A percentile compares a stretch with the other conserved stretches of the same genome.
These are phyloP conservation scores for Aplysia californica DNA, from an alignment of 1,140 invertebrate genomes.

Conservation along the genomic window DNA sequence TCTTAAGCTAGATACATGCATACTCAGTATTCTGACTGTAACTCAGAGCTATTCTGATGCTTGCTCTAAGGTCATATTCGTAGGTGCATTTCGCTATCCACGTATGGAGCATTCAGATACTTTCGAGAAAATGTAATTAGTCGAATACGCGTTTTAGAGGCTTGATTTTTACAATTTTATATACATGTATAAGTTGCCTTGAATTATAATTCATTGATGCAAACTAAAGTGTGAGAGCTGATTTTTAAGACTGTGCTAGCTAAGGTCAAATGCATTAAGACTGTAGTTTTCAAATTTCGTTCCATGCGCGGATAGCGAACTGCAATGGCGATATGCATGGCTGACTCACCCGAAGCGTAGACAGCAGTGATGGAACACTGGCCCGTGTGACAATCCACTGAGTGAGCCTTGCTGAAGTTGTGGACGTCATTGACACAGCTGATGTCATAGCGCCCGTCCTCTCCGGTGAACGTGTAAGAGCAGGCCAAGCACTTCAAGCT, in stretches of 20 bases:
- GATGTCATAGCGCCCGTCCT: background rate
- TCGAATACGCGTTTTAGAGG: background rate
- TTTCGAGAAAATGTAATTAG: background rate
- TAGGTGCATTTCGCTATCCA: too few species aligned
- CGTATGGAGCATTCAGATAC: too few species aligned
- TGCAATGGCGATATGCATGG: too few species aligned
- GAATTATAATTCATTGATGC: background rate
- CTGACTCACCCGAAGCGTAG: background rate
- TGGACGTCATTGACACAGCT: background rate
- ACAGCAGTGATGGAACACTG: background rate
- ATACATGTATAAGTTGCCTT: background rate
- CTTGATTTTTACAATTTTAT: background rate
- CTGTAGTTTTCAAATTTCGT: background rate
- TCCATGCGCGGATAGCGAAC: too few species aligned
- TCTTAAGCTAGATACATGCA: too few species aligned
- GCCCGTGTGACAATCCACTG: background rate
- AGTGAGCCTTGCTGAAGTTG: background rate
- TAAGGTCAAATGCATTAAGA: background rate
- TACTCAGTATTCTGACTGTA: too few species aligned
- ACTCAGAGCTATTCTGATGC: too few species aligned
- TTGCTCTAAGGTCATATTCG: too few species aligned
- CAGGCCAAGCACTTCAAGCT: slow-evolving; percentile 1
- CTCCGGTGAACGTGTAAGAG: slow-evolving; percentile 8
- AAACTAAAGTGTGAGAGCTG: too few species aligned
- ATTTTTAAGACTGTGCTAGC: too few species aligned